These are phyloP conservation scores for Bucorvus abyssinicus DNA, from an alignment of 2,797 vertebrate species.

Conservation along the genomic window DNA sequence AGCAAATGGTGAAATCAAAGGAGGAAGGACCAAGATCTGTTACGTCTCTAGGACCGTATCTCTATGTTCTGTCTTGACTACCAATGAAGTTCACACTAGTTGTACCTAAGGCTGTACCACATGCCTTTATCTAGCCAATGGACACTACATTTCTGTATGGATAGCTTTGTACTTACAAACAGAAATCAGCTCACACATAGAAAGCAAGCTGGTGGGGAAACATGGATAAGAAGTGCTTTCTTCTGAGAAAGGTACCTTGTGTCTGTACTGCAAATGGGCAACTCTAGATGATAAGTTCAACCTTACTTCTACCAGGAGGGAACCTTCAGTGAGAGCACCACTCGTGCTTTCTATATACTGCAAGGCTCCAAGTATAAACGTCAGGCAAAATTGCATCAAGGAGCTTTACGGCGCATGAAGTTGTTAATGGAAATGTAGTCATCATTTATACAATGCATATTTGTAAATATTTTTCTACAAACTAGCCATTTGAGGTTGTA, in stretches of 20 bases:
- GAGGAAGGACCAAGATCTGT: not conserved
- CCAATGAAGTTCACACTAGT: not conserved
- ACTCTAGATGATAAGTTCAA: not conserved
- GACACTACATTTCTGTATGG: not conserved
- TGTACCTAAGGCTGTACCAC: not conserved
- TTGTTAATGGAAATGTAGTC: not conserved
- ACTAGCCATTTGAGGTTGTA: not conserved
- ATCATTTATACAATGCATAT: not conserved
- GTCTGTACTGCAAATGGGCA: not conserved
- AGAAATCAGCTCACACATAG: not conserved
- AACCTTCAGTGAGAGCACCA: not conserved
- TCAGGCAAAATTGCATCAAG: not conserved
- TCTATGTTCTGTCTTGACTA: fast-evolving
- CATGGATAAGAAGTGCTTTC: not conserved
- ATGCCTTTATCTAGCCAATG: not conserved
- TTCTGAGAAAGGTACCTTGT: not conserved
- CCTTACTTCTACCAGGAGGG: not conserved
- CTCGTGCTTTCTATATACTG: not conserved
- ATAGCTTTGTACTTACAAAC: not conserved
- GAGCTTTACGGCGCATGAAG: not conserved
- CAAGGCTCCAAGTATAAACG: not conserved
- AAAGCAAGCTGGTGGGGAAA: not conserved
- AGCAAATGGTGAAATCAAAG: not conserved
- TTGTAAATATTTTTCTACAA: not conserved
- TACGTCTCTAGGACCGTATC: not conserved